phyloP scores from a whole-genome alignment of 2,113 vertebrate species.

The Lates calcarifer region DNA sequence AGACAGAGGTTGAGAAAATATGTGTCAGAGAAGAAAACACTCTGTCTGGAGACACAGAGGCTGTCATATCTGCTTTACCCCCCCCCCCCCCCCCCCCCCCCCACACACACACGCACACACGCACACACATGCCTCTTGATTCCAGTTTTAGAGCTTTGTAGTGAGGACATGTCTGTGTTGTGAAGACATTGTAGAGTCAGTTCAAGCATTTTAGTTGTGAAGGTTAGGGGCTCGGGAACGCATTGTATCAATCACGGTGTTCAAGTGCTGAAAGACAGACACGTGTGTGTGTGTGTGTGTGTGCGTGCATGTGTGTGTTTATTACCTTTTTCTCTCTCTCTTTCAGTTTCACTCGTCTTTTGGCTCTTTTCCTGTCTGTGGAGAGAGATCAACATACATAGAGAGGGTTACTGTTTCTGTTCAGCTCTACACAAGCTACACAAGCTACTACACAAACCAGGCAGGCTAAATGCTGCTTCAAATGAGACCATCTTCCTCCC shows the following conservation, averaged over 20 bases:
- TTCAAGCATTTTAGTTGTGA: background rate
- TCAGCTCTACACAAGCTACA: background rate
- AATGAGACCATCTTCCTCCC: too few relatives aligned
- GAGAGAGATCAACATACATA: constrained; percentile 12
- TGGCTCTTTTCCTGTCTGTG: constrained; percentile 56
- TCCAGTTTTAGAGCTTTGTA: background rate
- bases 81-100: background rate
- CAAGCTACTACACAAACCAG: background rate
- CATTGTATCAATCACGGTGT: too few relatives aligned
- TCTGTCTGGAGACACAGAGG: constrained; percentile 24
- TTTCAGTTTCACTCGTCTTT: constrained; percentile 36
- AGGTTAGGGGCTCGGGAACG: background rate
- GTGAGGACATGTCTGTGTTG: background rate
- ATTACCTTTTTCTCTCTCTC: constrained; percentile 58
- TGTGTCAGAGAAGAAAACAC: constrained; percentile 30
- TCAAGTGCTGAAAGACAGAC: too few relatives aligned
- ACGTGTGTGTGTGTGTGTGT: background rate
- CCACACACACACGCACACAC: background rate
- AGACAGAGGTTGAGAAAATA: constrained; percentile 25
- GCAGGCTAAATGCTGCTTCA: too few relatives aligned
- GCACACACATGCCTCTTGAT: background rate
- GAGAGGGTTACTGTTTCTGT: constrained; percentile 1
- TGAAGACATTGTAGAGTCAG: background rate
- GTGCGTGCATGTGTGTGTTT: background rate
- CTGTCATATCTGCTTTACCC: constrained; percentile 7